A percentile compares a stretch with the other conserved stretches of the same genome.
phyloP scores from a whole-genome alignment of 2,113 vertebrate genomes.

The Hippocampus mohnikei region DNA sequence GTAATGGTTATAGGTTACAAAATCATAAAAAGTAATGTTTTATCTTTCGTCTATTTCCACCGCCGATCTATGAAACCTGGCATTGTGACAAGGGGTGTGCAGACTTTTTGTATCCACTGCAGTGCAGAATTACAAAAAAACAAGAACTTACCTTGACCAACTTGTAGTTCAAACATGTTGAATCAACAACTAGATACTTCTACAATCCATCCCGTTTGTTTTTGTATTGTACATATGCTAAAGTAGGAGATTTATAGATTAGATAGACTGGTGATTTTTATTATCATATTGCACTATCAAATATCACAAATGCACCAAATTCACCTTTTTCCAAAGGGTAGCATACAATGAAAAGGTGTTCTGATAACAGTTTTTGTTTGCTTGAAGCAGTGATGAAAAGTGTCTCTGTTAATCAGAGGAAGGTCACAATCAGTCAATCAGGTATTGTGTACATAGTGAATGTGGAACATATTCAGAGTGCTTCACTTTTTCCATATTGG shows the following conservation, averaged over 20 bases:
- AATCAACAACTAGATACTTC: background rate
- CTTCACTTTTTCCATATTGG: too few species aligned
- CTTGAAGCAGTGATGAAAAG: background rate
- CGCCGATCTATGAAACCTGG: background rate
- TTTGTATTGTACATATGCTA: background rate
- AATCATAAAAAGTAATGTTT: background rate
- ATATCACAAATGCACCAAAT: conserved; percentile 31
- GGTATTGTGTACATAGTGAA: background rate
- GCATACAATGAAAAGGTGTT: conserved; percentile 11
- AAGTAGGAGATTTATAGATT: conserved; percentile 8
- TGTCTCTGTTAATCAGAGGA: conserved; percentile 3
- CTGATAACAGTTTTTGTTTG: background rate
- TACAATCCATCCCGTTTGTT: background rate
- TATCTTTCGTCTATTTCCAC: too few species aligned
- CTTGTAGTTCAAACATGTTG: background rate
- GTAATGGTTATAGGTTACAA: too few species aligned
- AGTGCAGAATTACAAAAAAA: background rate
- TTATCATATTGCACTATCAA: conserved; percentile 46
- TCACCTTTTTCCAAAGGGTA: conserved; percentile 12
- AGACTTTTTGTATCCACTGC: background rate
- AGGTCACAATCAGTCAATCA: conserved; percentile 18
- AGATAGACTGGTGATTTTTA: conserved; percentile 46
- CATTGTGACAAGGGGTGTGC: background rate
- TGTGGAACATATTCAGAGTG: too few species aligned
- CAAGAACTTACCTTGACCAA: background rate